Conservation (phyloP, 2,888 invertebrate genomes). For the Ochropacha duplaris region DNA sequence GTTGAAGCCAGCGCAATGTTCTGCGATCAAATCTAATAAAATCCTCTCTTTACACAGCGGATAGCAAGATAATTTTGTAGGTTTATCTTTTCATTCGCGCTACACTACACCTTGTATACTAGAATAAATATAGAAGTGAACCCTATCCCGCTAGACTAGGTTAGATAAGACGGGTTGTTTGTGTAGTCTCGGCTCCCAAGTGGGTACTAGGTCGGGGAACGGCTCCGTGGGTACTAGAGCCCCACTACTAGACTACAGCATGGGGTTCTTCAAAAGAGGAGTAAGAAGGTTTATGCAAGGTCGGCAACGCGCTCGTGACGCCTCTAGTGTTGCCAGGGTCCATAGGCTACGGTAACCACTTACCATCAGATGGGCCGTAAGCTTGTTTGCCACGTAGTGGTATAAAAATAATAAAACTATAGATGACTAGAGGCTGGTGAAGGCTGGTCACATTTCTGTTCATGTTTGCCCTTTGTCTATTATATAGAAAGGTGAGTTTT, state of each 20-base stretch:
- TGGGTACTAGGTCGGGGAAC: no score
- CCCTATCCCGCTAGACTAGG: background rate
- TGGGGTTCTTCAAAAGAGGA: no score
- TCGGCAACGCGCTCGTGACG: no score
- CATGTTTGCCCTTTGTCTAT: background rate
- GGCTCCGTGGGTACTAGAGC: background rate
- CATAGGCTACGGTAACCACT: no score
- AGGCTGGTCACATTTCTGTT: background rate
- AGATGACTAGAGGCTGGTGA: no score
- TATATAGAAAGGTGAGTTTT: background rate
- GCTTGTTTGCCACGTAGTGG: no score
- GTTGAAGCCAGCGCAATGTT: no score
- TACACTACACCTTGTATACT: background rate
- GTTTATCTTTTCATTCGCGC: background rate
- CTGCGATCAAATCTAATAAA: background rate
- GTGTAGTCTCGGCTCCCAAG: background rate
- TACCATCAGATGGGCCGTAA: no score
- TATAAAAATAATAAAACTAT: no score
- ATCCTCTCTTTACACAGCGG: background rate
- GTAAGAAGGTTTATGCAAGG: no score
- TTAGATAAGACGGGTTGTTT: background rate
- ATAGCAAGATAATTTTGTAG: background rate
- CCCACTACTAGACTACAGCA: no score
- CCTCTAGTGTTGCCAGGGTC: no score
- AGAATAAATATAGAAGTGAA: background rate